Evolutionary conservation across 2,113 vertebrate species (phyloP).

Genomic region (Sprattus sprattus): DNA sequence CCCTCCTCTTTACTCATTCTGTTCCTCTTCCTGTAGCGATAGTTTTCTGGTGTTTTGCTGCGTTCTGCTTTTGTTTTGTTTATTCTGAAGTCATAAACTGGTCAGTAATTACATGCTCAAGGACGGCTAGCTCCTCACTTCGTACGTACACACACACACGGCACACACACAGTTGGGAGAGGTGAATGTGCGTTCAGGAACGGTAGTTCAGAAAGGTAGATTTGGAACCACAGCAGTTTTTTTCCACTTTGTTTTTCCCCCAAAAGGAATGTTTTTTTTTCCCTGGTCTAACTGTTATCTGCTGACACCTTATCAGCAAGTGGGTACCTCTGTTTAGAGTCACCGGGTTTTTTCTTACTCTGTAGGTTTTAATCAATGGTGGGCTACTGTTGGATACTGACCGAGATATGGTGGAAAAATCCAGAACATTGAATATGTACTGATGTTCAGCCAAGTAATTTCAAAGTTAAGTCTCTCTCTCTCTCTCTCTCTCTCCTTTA

Average conservation of each 20-base stretch:
- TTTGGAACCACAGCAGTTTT: background rate
- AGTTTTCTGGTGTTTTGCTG: background rate
- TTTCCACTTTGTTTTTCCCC: background rate
- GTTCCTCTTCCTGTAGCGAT: background rate
- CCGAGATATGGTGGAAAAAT: background rate
- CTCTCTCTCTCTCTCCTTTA: slow-evolving; percentile 41
- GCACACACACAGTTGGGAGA: slow-evolving; percentile 58
- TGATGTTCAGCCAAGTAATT: too few relatives aligned
- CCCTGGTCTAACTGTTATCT: background rate
- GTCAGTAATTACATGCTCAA: background rate
- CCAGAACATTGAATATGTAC: background rate
- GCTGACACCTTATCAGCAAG: background rate
- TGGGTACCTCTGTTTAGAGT: background rate
- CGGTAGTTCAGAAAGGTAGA: background rate
- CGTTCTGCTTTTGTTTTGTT: background rate
- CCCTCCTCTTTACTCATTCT: background rate
- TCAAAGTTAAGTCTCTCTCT: background rate
- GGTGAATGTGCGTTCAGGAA: background rate
- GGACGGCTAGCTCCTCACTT: slow-evolving; percentile 43
- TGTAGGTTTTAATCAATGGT: background rate
- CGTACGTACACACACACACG: slow-evolving; percentile 63
- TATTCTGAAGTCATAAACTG: background rate
- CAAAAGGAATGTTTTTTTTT: background rate
- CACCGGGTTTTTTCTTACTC: background rate
- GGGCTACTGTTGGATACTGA: background rate